phyloP scores from a whole-genome alignment of 2,113 vertebrate genomes.

The Ceyx melanurus region DNA sequence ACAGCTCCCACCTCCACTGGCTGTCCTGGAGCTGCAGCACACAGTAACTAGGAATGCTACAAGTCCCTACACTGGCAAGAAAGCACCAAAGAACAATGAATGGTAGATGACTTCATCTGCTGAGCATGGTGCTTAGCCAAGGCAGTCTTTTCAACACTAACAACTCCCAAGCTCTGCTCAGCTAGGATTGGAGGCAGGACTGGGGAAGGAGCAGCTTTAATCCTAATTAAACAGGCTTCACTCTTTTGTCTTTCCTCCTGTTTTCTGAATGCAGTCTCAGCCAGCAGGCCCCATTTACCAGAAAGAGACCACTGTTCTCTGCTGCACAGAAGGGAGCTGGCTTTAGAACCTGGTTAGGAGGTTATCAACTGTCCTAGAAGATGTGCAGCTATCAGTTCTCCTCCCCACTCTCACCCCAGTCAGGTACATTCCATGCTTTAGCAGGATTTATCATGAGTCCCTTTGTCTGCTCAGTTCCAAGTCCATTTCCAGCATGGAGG shows the following conservation, averaged over 20 bases:
- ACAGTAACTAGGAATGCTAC: conserved; percentile 30
- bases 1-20: conserved; percentile 33
- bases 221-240: not conserved
- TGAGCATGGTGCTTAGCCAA: not conserved
- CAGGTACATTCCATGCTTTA: not conserved
- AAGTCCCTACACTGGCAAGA: conserved; percentile 66
- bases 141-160: conserved; percentile 32
- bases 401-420: rapidly evolving
- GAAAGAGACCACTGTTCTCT: not conserved
- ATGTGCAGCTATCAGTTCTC: not conserved
- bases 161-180: not conserved
- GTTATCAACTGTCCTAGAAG: not conserved
- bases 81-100: conserved; percentile 51
- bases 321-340: not conserved
- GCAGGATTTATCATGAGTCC: not conserved
- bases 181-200: not conserved
- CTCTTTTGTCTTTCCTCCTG: not conserved
- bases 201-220: not conserved
- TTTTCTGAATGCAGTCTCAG: not conserved
- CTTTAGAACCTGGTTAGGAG: not conserved
- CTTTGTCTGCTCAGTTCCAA: not conserved
- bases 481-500: not conserved
- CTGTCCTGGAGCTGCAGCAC: conserved; percentile 34
- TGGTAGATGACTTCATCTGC: conserved; percentile 58
- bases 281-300: not conserved